These are phyloP conservation scores for Hymenopus coronatus DNA, from an alignment of 2,888 invertebrate species.

Conservation along the genomic window DNA sequence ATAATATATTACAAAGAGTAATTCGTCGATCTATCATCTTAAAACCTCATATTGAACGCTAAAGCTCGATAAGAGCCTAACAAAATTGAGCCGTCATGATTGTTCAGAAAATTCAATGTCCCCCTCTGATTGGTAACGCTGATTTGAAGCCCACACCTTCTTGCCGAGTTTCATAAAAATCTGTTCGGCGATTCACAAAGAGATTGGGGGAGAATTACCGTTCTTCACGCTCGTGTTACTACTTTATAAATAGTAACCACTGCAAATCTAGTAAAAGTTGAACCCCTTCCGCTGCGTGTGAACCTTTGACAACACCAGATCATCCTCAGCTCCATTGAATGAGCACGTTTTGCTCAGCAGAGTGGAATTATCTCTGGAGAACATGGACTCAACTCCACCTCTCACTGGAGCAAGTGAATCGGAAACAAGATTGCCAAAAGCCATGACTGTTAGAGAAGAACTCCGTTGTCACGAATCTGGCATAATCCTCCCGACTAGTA, in stretches of 20 bases:
- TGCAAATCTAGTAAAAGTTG: background rate
- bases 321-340: background rate
- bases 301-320: background rate
- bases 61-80: too few relatives aligned
- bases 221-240: background rate
- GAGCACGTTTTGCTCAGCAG: background rate
- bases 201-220: background rate
- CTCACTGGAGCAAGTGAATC: background rate
- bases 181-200: background rate
- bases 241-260: background rate
- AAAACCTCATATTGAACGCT: too few relatives aligned
- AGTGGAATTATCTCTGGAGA: background rate
- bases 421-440: background rate
- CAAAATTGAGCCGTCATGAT: too few relatives aligned
- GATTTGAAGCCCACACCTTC: background rate
- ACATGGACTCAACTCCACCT: background rate
- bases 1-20: too few relatives aligned
- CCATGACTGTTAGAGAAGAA: background rate
- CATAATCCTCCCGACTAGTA: too few relatives aligned
- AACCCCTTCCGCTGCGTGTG: background rate
- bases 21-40: too few relatives aligned
- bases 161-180: background rate
- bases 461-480: too few relatives aligned
- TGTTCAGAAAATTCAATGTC: background rate
- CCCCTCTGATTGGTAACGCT: background rate